These are phyloP conservation scores for Neoarius graeffei DNA, from an alignment of 2,113 vertebrate species.

Conservation along the genomic window DNA sequence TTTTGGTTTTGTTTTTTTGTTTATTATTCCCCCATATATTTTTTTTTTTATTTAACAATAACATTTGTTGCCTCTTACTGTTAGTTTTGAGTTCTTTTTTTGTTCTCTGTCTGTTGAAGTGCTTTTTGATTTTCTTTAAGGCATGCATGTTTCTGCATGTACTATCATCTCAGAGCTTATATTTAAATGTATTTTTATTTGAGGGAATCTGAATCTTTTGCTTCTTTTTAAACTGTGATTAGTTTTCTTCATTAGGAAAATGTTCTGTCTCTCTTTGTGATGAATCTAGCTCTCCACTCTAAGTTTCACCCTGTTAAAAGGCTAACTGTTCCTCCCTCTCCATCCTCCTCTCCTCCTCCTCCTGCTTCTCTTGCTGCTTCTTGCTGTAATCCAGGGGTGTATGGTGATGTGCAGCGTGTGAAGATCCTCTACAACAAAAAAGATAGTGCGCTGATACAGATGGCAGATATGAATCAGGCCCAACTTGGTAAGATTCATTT, in stretches of 20 bases:
- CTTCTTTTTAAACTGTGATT: constrained; percentile 83
- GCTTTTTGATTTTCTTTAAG: constrained; percentile 84
- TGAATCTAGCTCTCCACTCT: constrained; percentile 78
- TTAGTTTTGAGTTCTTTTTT: constrained; percentile 54
- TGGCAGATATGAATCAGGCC: constrained; percentile 94
- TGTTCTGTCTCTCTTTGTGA: constrained; percentile 68
- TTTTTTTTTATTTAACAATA: constrained; percentile 68
- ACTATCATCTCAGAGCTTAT: constrained; percentile 76
- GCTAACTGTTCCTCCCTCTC: constrained; percentile 69
- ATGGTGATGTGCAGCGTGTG: constrained; percentile 97
- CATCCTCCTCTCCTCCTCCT: constrained; percentile 57
- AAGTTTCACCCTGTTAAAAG: constrained; percentile 78
- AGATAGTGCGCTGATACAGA: constrained; percentile 97
- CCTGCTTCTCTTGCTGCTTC: constrained; percentile 77
- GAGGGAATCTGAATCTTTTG: constrained; percentile 84
- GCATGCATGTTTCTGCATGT: constrained; percentile 91
- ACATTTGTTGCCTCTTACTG: constrained; percentile 44
- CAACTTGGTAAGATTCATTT: constrained; percentile 86
- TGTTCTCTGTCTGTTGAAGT: constrained; percentile 68
- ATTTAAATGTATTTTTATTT: constrained; percentile 55
- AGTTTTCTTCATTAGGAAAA: constrained; percentile 83
- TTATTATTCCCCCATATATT: constrained; percentile 78
- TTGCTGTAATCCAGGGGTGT: constrained; percentile 89
- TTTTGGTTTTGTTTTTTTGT: constrained; percentile 64
- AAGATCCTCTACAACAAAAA: constrained; percentile 99